Evolutionary conservation across 2,797 vertebrate genomes (phyloP), one percentile per base, ranked within the genome.

Genomic region (Microchirus variegatus): DNA sequence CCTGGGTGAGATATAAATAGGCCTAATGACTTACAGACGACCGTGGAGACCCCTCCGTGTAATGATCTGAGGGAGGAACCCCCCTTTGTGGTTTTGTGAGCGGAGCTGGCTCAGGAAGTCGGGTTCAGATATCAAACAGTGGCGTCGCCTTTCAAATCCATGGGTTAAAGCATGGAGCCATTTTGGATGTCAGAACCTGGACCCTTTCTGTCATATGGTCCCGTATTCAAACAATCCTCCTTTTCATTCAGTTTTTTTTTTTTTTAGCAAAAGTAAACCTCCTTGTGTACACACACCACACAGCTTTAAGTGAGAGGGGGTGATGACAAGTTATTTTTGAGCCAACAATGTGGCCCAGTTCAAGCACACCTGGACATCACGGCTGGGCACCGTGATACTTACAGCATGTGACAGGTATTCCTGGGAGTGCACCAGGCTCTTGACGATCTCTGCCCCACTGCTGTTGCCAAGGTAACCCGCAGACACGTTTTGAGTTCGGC

Each of bases 341-440:
- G 54, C 38, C 58, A 11, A 58, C 62, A 59, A 60, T n/a, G 50
- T 40, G 73, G 56, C 79, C 76, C 61, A 75, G 66, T 85, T 78
- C 13, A 49, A 71, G 61, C 58, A 47, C 81, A 86, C 84, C 86
- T 84, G 77, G 74, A 22, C 52, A n/a, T 66, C 55, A 60, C 14
- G 26, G 62, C 60, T 5, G 56, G 75, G 61, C 66, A 46, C 40
- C 1, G 59, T 70, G 78, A 91, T 77, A 93, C 96, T 93, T 92
- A 98, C 97, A 1, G 93, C 91, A 10, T 94, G 90, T 47, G 92
- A 91, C 76, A 94, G 82, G 71, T 93, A 58, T 42, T 93, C 89
- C 52, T 91, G 89, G 16, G 87, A 85, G 50, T 81, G 90, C 31
- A 87, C 89, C 38, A 87, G 75, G 55, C 82, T 90, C 67, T 73